Percentiles rank a stretch among this genome's conserved stretches.
Evolutionary conservation across 2,113 vertebrate genomes (phyloP).

Genomic region (Paramormyrops kingsleyae): DNA sequence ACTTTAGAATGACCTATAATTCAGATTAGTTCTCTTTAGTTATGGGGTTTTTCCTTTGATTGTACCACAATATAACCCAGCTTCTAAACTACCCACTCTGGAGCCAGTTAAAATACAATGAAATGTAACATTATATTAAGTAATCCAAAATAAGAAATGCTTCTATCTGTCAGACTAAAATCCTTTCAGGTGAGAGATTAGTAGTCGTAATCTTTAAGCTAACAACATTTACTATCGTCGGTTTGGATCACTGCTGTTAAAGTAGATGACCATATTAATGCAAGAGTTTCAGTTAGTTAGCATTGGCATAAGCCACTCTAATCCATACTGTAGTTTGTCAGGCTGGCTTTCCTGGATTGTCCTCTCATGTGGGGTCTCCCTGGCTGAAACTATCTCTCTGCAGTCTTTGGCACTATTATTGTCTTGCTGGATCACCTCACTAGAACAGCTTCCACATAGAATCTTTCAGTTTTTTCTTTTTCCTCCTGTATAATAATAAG

Average conservation of each 20-base stretch:
- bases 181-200: not conserved
- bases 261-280: not conserved
- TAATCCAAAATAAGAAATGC: not conserved
- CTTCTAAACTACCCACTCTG: not conserved
- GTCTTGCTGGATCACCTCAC: not conserved
- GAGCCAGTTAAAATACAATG: not conserved
- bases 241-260: not conserved
- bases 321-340: not conserved
- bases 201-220: not conserved
- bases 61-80: not conserved
- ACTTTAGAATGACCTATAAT: conserved; percentile 16
- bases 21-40: not conserved
- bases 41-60: not conserved
- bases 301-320: not conserved
- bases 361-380: not conserved
- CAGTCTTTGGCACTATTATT: not conserved
- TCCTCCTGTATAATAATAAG: not conserved
- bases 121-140: not conserved
- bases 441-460: not conserved
- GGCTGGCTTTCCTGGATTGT: not conserved
- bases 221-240: not conserved
- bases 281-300: not conserved
- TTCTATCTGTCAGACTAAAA: not conserved
- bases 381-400: not conserved
- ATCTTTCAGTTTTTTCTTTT: not conserved